Evolutionary conservation across 2,797 vertebrate species (phyloP), one percentile per base, ranked within the genome.

Genomic region (Buceros bicornis): DNA sequence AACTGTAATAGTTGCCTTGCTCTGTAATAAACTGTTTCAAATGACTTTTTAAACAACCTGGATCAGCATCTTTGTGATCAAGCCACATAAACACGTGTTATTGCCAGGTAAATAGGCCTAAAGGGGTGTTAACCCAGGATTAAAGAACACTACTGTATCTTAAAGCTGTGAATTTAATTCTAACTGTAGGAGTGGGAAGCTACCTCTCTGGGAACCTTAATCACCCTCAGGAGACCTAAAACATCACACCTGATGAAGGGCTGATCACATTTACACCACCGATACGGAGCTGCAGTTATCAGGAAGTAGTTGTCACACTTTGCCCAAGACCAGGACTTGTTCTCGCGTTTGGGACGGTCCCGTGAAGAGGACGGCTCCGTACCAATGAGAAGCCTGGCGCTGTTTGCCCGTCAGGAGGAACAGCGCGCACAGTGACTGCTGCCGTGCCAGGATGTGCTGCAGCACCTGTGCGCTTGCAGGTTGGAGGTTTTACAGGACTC

Each of bases 201-300:
- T 25, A 50, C 24, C 33, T 65, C 77, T 51, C 45, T 58, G 70
- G 80, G 29, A 84, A 89, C 10, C 13, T 50, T 45, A 69, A 69
- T 31, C 62, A 56, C 62, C 42, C 62, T 60, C 8, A n/a, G 8
- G 48, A 74, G 43, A 16, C 25, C 73, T 62, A 50, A 69, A 61
- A 45, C 31, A 5, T 17, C 8, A 11, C 62, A 10, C 42, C 77
- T 92, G 89, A 93, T 95, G 81, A 94, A 81, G 70, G 83, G 17
- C 76, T 67, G 53, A n/a, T 60, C 24, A 13, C n/a, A 37, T 72
- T 71, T 60, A 31, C 50, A 37, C 2, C 31, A 40, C n/a, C 18
- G 91, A 92, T 94, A 91, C 89, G 83, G 35, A 84, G 29, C 64
- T 73, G 54, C 24, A 31, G 29, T 53, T 76, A 82, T 67, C 83